These are phyloP conservation scores for Rhinella marina DNA, from an alignment of 2,797 vertebrate genomes.

Conservation along the genomic window DNA sequence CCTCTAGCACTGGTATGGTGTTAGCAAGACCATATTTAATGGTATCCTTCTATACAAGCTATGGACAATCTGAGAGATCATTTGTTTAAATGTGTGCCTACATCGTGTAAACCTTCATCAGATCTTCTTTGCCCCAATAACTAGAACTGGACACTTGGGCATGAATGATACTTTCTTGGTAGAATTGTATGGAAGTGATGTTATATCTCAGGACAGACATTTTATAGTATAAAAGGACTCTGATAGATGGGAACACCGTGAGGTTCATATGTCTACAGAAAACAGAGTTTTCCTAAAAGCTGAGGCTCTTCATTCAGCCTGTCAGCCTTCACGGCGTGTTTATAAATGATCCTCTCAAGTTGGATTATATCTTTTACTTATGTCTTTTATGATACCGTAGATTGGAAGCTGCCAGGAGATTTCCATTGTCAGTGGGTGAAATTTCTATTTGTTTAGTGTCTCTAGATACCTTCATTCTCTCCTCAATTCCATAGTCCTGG, in stretches of 20 bases:
- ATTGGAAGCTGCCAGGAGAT: not conserved
- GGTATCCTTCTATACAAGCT: too few species aligned
- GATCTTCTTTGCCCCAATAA: too few species aligned
- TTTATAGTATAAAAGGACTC: not conserved
- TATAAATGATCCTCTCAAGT: conserved; percentile 24
- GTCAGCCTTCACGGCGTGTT: not conserved
- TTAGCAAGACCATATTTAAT: too few species aligned
- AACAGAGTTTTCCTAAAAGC: not conserved
- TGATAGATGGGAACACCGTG: not conserved
- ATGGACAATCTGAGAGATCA: too few species aligned
- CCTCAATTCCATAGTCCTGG: not conserved
- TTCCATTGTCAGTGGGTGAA: not conserved
- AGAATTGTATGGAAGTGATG: not conserved
- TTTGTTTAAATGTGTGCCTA: too few species aligned
- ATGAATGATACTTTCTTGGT: not conserved
- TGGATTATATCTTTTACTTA: conserved; percentile 10
- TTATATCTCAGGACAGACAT: not conserved
- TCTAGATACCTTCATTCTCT: not conserved
- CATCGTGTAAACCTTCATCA: too few species aligned
- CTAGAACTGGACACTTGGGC: too few species aligned
- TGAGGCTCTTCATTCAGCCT: not conserved
- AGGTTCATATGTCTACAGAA: not conserved
- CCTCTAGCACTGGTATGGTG: too few species aligned
- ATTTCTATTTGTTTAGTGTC: conserved; percentile 6
- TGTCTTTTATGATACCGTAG: not conserved